Conservation (phyloP, 2,797 vertebrate species). For the Cynodonichthys magdalenae region DNA sequence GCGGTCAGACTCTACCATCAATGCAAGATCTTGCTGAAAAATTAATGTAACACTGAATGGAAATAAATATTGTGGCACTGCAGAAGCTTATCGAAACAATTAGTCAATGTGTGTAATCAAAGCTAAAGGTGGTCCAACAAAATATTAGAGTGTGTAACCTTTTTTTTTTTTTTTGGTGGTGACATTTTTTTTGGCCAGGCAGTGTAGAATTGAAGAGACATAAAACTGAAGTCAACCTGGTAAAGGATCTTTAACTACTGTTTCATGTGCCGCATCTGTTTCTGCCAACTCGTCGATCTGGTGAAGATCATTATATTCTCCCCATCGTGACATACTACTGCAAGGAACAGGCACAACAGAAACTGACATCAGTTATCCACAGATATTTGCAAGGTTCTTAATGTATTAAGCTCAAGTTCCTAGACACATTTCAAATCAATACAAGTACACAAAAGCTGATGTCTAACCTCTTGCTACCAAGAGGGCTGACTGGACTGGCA, state of each 20-base stretch:
- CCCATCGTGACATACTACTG: conserved; percentile 95
- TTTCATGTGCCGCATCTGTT: conserved; percentile 67
- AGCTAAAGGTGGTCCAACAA: no score
- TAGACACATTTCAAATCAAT: neutral
- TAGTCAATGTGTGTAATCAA: no score
- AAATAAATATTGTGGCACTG: no score
- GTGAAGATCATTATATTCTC: conserved; percentile 90
- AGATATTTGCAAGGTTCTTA: neutral
- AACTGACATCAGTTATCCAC: neutral
- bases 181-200: no score
- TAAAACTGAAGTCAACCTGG: conserved; percentile 59
- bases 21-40: no score
- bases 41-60: no score
- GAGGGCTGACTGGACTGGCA: conserved; percentile 72
- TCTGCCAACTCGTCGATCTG: conserved; percentile 88
- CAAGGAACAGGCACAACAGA: conserved; percentile 3
- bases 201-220: neutral
- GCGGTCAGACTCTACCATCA: no score
- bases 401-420: neutral
- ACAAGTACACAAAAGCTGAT: neutral
- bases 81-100: no score
- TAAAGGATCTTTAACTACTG: conserved; percentile 38
- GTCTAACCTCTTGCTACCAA: conserved; percentile 82
- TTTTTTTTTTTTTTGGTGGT: no score
- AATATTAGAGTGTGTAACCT: no score